Evolutionary conservation across 2,888 invertebrate species (phyloP), one percentile per base, ranked within the genome.

Genomic region (Periphyllus acericola): DNA sequence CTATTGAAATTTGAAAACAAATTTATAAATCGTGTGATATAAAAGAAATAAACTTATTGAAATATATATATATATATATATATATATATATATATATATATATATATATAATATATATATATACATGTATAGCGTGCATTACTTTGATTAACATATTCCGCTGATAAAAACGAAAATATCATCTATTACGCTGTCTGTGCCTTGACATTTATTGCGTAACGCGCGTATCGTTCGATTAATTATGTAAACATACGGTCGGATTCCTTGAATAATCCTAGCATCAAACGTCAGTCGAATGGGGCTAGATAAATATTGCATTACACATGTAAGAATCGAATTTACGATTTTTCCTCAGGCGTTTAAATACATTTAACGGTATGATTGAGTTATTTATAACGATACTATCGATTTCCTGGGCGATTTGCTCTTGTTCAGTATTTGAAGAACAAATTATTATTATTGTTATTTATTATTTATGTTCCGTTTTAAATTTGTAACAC

Each of bases 141-240:
- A 68, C 46, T n/a, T 5, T 21, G 75, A 66, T 84, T 84, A 76
- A 84, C 84, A 76, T 84, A 83, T 74, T 75, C 40, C 36, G 25
- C 40, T 40, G 75, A 76, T 66, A 84, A 46, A 66, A 84, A 40
- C 29, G 84, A 66, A 76, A 66, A 66, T 76, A 76, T 76, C 75
- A 76, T 84, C 60, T 40, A 76, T 76, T 84, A 71, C 52, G 71
- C 46, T 82, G 21, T 75, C 46, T 9, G 84, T 40, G 21, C 14
- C 29, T 66, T 76, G 84, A 76, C 84, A 46, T 84, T 84, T 84
- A 84, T 84, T 84, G 60, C 83, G 60, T 36, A 79, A 55, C 72
- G 21, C 34, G 79, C 21, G 55, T 40, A 76, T 84, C 66, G 40
- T 66, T 84, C 40, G 32, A 76, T 76, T 84, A 84, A 84, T 76